A percentile compares a stretch with the other conserved stretches of the same genome.
These are phyloP conservation scores for Colletes collaris DNA, from an alignment of 2,888 invertebrate genomes.

Conservation along the genomic window DNA sequence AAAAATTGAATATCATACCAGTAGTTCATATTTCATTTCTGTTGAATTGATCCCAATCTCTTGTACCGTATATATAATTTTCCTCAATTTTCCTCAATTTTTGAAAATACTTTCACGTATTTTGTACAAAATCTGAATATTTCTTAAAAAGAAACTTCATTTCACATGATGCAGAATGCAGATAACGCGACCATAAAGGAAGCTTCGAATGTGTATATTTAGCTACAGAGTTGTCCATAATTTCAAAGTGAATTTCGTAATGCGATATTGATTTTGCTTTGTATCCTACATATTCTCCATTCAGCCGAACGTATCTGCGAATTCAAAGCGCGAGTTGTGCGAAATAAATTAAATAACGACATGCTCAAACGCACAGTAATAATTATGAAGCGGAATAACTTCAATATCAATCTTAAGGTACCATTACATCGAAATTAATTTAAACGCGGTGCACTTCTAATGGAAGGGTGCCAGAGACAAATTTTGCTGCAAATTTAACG, in stretches of 20 bases:
- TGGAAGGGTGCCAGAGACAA: background rate
- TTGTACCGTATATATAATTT: too few relatives aligned
- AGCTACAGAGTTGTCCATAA: background rate
- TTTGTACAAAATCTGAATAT: background rate
- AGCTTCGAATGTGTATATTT: background rate
- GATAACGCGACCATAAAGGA: conserved; percentile 1
- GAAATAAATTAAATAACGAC: background rate
- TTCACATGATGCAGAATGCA: too few relatives aligned
- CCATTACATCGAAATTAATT: background rate
- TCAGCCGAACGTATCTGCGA: background rate
- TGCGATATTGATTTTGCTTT: conserved; percentile 4
- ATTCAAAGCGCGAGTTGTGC: background rate
- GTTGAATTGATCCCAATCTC: too few relatives aligned
- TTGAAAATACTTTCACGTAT: too few relatives aligned
- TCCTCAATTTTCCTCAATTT: too few relatives aligned
- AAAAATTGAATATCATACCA: too few relatives aligned
- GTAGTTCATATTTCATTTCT: too few relatives aligned
- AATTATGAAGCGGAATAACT: background rate
- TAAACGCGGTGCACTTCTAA: background rate
- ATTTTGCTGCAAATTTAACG: conserved; percentile 10
- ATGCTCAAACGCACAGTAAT: background rate
- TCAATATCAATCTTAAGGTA: background rate
- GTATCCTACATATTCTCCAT: background rate
- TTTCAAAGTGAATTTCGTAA: conserved; percentile 14
- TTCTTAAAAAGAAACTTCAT: too few relatives aligned